These are phyloP conservation scores for Atrina japonica DNA, from an alignment of 2,888 invertebrate genomes.

Conservation along the genomic window DNA sequence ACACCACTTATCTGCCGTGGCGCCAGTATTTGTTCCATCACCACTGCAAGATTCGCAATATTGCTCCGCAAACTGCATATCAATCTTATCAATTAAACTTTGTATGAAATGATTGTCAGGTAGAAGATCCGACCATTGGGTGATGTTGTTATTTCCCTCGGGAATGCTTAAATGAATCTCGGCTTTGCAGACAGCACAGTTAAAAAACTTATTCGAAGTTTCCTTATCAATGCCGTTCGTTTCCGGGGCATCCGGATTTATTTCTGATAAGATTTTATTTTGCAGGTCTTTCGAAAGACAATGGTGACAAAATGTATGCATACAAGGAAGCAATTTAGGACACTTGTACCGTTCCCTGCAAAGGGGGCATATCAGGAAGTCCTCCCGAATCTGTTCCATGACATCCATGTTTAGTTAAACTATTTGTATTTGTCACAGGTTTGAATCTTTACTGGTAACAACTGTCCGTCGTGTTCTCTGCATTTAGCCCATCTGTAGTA, in stretches of 20 bases:
- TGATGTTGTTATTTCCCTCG: conserved; percentile 45
- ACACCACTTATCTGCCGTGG: conserved; percentile 61
- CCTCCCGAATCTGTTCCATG: conserved; percentile 58
- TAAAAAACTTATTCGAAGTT: conserved; percentile 36
- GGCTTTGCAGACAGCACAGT: conserved; percentile 55
- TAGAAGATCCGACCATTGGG: conserved; percentile 50
- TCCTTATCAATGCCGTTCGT: conserved; percentile 7
- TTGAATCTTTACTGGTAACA: too few relatives aligned
- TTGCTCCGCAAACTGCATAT: conserved; percentile 55
- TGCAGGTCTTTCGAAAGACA: conserved; percentile 46
- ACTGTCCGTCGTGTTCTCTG: too few relatives aligned
- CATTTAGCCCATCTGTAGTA: too few relatives aligned
- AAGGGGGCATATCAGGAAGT: conserved; percentile 60
- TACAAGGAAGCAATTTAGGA: conserved; percentile 59
- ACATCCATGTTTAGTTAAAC: conserved; percentile 60
- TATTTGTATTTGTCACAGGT: too few relatives aligned
- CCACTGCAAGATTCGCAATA: conserved; percentile 58
- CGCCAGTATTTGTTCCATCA: conserved; percentile 32
- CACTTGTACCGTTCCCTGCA: conserved; percentile 52
- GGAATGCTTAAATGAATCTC: conserved; percentile 54
- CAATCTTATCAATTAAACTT: conserved; percentile 59
- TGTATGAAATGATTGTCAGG: conserved; percentile 61
- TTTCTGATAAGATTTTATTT: conserved; percentile 14
- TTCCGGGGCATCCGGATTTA: conserved; percentile 19
- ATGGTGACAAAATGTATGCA: conserved; percentile 57